A percentile compares a stretch with the other conserved stretches of the same genome.
Evolutionary conservation across 2,113 vertebrate genomes (phyloP).

Genomic region (Cheirogaleus medius): DNA sequence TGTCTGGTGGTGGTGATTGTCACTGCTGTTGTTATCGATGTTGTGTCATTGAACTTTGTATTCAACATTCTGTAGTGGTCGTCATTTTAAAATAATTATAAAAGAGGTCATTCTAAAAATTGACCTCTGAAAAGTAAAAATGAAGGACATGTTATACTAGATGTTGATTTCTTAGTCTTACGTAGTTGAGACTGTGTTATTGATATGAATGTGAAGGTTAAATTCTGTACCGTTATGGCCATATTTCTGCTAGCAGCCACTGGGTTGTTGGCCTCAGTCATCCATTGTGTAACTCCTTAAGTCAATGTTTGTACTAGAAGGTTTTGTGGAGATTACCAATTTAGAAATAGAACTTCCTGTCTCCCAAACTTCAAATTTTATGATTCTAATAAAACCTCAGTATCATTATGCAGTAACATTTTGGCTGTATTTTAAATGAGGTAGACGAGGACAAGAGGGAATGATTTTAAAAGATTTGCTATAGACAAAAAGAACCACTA

Average conservation of each 20-base stretch:
- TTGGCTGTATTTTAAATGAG: constrained; percentile 33
- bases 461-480: neutral
- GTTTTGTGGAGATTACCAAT: neutral
- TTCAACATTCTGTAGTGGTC: neutral
- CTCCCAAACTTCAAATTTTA: constrained; percentile 30
- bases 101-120: neutral
- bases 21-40: neutral
- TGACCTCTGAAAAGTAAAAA: neutral
- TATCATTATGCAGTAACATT: neutral
- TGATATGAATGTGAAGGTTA: neutral
- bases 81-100: constrained; percentile 13
- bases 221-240: neutral
- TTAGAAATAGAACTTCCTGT: constrained; percentile 46
- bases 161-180: neutral
- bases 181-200: neutral
- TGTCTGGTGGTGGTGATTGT: neutral
- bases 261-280: neutral
- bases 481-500: neutral
- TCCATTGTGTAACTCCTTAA: neutral
- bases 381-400: constrained; percentile 45
- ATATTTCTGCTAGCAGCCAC: neutral
- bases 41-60: neutral
- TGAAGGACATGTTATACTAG: neutral
- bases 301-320: neutral
- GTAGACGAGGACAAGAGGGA: neutral